Conservation (phyloP, 1,140 invertebrate genomes). For the Oedothorax gibbosus region DNA sequence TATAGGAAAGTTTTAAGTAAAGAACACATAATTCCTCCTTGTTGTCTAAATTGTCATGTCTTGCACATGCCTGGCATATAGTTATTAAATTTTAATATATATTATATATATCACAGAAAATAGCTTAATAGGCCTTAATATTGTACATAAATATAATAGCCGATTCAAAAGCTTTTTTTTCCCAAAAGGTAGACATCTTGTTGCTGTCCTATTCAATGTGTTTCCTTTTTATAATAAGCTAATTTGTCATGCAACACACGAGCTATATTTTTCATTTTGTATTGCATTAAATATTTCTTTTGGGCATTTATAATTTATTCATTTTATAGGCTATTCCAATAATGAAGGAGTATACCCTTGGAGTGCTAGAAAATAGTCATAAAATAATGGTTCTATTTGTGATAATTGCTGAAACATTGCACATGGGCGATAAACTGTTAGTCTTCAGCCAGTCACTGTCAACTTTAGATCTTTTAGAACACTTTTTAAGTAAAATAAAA, state of each 20-base stretch:
- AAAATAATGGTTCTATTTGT: slow-evolving; percentile 96
- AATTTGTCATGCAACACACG: not conserved
- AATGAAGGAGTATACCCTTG: slow-evolving; percentile 87
- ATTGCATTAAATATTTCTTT: not conserved
- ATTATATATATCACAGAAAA: too few relatives aligned
- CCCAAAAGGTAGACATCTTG: too few relatives aligned
- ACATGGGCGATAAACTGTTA: slow-evolving; percentile 89
- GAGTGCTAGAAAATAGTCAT: slow-evolving; percentile 90
- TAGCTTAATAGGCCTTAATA: too few relatives aligned
- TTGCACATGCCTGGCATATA: too few relatives aligned
- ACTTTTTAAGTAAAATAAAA: slow-evolving; percentile 85
- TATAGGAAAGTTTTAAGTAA: too few relatives aligned
- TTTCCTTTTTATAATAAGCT: too few relatives aligned
- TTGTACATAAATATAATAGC: too few relatives aligned
- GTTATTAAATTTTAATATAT: too few relatives aligned
- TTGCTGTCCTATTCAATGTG: too few relatives aligned
- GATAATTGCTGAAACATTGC: slow-evolving; percentile 90
- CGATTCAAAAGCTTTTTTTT: too few relatives aligned
- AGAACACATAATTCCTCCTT: too few relatives aligned
- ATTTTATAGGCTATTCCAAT: slow-evolving; percentile 55
- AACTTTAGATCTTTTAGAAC: slow-evolving; percentile 96
- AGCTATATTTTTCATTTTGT: not conserved
- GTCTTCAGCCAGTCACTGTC: slow-evolving; percentile 97
- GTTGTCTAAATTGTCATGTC: too few relatives aligned
- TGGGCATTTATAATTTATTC: not conserved